A percentile compares a stretch with the other conserved stretches of the same genome.
Evolutionary conservation across 2,888 invertebrate genomes (phyloP).

Genomic region (Entomobrya multifasciata): DNA sequence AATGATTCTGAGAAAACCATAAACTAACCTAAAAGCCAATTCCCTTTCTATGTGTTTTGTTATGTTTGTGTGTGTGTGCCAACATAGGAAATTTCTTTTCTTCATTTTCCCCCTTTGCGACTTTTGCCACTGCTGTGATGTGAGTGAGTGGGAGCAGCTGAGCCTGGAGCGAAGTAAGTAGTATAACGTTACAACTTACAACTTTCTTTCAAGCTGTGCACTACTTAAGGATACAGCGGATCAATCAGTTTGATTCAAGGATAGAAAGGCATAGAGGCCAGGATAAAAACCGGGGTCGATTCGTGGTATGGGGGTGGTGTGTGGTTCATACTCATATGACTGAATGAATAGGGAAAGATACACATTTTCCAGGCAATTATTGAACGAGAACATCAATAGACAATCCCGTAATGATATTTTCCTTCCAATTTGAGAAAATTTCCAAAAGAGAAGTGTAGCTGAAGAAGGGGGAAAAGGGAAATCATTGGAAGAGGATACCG

Average conservation of each 20-base stretch:
- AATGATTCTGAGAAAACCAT: conserved; percentile 11
- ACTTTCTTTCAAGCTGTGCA: conserved; percentile 30
- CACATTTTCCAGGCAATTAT: conserved; percentile 70
- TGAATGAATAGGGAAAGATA: conserved; percentile 50
- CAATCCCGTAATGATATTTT: conserved; percentile 79
- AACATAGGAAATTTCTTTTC: background rate
- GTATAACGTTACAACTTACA: background rate
- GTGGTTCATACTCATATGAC: background rate
- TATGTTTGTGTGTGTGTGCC: conserved; percentile 2
- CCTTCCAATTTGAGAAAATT: conserved; percentile 77
- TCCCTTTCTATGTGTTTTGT: background rate
- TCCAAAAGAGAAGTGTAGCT: background rate
- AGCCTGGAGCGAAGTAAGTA: background rate
- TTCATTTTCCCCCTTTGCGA: too few species aligned
- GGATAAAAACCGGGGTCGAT: background rate
- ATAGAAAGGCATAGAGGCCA: background rate
- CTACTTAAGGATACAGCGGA: conserved; percentile 7
- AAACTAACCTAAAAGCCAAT: conserved; percentile 22
- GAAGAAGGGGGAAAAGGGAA: conserved; percentile 7
- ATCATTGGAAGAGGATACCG: background rate
- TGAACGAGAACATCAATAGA: conserved; percentile 70
- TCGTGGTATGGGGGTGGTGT: background rate
- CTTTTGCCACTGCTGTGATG: background rate
- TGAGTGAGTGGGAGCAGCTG: background rate
- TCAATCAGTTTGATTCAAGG: conserved; percentile 1